A percentile compares a stretch with the other conserved stretches of the same genome.
Evolutionary conservation across 2,797 vertebrate genomes (phyloP).

Genomic region (Cetoscarus ocellatus): DNA sequence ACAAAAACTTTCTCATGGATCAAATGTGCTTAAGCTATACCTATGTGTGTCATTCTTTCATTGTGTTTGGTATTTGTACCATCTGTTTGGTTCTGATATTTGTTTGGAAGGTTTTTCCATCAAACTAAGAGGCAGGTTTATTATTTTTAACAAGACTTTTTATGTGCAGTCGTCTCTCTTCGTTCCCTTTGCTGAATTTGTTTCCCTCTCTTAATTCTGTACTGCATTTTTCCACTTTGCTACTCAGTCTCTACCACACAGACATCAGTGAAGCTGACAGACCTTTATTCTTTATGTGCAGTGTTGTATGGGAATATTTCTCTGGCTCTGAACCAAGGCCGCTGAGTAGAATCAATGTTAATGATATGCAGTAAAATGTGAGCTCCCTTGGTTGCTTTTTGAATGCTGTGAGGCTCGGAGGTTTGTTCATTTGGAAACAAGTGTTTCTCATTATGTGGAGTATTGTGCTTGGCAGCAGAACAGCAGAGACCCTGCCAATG

Average conservation of each 20-base stretch:
- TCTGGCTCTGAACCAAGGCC: constrained; percentile 44
- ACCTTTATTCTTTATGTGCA: constrained; percentile 20
- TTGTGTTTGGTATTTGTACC: too few species aligned
- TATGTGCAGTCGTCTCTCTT: constrained; percentile 34
- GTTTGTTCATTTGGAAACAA: constrained; percentile 75
- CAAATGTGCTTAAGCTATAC: too few species aligned
- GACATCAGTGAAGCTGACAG: constrained; percentile 40
- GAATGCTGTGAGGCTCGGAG: constrained; percentile 65
- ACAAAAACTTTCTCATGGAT: too few species aligned
- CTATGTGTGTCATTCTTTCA: too few species aligned
- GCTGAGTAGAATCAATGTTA: constrained; percentile 60
- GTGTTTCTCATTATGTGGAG: constrained; percentile 82
- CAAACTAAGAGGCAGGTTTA: constrained; percentile 36
- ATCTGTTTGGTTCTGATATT: not conserved
- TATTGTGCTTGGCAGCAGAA: constrained; percentile 80
- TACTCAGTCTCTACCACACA: constrained; percentile 34
- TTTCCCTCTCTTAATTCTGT: constrained; percentile 29
- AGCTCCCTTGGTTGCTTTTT: constrained; percentile 45
- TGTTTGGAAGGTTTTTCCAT: constrained; percentile 10
- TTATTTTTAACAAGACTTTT: too few species aligned
- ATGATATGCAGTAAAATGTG: constrained; percentile 56
- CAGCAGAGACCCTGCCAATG: constrained; percentile 65
- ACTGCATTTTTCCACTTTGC: constrained; percentile 22
- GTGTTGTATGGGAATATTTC: constrained; percentile 37
- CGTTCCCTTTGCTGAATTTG: constrained; percentile 46